Evolutionary conservation across 2,113 vertebrate species (phyloP).

Genomic region (Bothrops jararaca): DNA sequence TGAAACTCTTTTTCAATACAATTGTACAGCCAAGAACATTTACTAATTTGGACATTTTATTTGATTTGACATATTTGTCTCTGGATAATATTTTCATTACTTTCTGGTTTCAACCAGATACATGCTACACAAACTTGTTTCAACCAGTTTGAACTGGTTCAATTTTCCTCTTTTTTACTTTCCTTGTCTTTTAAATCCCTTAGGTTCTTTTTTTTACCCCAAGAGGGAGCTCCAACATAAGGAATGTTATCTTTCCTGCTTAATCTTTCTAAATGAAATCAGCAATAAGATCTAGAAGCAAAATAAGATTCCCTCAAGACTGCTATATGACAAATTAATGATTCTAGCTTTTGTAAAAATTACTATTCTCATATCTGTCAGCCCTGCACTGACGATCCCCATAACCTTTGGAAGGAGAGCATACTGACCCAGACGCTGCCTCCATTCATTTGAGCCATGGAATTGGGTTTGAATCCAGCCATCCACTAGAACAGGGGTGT

Average conservation of each 20-base stretch:
- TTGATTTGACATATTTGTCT: background rate
- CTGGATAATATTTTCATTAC: background rate
- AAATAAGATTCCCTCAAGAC: background rate
- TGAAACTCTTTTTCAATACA: background rate
- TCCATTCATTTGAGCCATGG: too few relatives aligned
- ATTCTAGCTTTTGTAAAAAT: background rate
- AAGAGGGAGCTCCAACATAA: background rate
- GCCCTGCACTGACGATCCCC: too few relatives aligned
- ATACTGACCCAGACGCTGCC: too few relatives aligned
- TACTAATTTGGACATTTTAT: background rate
- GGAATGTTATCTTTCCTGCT: background rate
- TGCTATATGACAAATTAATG: background rate
- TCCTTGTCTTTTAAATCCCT: background rate
- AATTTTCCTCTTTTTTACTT: background rate
- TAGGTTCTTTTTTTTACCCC: background rate
- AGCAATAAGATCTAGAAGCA: background rate
- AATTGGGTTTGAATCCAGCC: too few relatives aligned
- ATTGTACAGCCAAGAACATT: background rate
- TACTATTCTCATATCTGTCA: too few relatives aligned
- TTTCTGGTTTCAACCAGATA: background rate
- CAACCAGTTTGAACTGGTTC: background rate
- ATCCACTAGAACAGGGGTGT: too few relatives aligned
- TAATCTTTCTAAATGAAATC: background rate
- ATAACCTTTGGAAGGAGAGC: too few relatives aligned
- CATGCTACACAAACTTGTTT: background rate